Evolutionary conservation across 2,888 invertebrate species (phyloP).

Genomic region (Drosophila conformis): DNA sequence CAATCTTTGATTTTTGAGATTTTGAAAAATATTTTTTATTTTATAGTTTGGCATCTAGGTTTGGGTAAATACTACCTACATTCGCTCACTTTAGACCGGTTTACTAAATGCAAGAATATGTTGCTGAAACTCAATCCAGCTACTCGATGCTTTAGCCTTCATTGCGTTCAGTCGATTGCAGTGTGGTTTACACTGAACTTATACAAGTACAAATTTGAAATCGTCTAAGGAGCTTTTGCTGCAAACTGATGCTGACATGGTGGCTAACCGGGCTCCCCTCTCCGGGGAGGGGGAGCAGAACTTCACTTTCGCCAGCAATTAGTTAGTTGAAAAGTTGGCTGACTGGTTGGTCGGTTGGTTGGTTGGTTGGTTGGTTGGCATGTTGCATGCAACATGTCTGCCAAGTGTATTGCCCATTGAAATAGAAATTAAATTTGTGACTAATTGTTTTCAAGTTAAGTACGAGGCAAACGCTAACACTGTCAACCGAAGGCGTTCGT

Average conservation of each 20-base stretch:
- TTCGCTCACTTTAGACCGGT: too few species aligned
- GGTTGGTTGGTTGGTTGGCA: conserved; percentile 33
- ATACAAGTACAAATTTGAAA: conserved; percentile 3
- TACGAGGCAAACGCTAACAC: conserved; percentile 45
- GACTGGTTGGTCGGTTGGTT: conserved; percentile 27
- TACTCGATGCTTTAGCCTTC: conserved; percentile 1
- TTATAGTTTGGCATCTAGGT: neutral
- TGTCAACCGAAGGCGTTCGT: conserved; percentile 56
- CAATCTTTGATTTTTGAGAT: neutral
- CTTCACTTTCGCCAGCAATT: conserved; percentile 67
- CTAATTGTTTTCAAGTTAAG: conserved; percentile 72
- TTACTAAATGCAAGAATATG: neutral
- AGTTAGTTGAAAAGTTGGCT: conserved; percentile 47
- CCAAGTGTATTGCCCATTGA: conserved; percentile 33
- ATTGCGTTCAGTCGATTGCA: neutral
- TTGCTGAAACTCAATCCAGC: conserved; percentile 1
- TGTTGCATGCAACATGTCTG: conserved; percentile 70
- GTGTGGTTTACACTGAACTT: conserved; percentile 7
- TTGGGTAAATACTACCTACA: neutral
- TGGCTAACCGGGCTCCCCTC: conserved; percentile 44
- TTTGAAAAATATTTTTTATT: neutral
- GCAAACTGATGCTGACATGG: conserved; percentile 70
- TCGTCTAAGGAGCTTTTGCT: conserved; percentile 25
- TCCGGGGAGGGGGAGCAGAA: neutral
- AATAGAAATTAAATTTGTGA: conserved; percentile 72